Conservation (phyloP, 2,113 vertebrate genomes). For the Pangasianodon hypophthalmus region DNA sequence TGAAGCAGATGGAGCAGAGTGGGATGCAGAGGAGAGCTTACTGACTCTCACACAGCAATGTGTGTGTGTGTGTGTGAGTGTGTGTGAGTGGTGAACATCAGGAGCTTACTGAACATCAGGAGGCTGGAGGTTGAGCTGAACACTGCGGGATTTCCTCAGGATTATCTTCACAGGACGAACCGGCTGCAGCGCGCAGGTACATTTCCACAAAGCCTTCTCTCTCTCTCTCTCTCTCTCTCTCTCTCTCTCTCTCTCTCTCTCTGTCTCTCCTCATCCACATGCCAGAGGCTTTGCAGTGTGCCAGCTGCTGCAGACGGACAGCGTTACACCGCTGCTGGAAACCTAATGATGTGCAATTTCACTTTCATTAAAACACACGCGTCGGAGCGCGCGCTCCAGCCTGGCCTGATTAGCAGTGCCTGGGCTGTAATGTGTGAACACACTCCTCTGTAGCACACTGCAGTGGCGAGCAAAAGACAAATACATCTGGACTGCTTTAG, state of each 20-base stretch:
- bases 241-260: constrained; percentile 11
- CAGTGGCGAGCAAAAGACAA: neutral
- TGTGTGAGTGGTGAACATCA: constrained; percentile 23
- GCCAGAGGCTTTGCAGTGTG: neutral
- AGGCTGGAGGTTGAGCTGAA: neutral
- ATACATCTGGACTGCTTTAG: neutral
- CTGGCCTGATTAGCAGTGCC: neutral
- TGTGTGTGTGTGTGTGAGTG: constrained; percentile 25
- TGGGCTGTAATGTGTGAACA: neutral
- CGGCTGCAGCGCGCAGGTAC: constrained; percentile 2
- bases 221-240: neutral
- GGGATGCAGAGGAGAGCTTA: constrained; percentile 15
- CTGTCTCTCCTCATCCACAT: neutral
- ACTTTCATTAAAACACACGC: neutral
- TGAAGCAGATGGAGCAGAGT: constrained; percentile 18
- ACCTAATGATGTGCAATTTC: neutral
- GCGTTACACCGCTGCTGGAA: neutral
- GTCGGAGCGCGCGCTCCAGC: neutral
- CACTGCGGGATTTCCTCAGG: constrained; percentile 32
- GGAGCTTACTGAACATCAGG: constrained; percentile 4
- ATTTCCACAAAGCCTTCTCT: too few relatives aligned
- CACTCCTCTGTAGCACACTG: neutral
- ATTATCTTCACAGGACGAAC: neutral
- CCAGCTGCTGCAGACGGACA: neutral
- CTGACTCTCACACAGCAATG: neutral